Base-by-base conservation (phyloP, 2,113 vertebrate species). In the Philantomba maxwellii region DNA sequence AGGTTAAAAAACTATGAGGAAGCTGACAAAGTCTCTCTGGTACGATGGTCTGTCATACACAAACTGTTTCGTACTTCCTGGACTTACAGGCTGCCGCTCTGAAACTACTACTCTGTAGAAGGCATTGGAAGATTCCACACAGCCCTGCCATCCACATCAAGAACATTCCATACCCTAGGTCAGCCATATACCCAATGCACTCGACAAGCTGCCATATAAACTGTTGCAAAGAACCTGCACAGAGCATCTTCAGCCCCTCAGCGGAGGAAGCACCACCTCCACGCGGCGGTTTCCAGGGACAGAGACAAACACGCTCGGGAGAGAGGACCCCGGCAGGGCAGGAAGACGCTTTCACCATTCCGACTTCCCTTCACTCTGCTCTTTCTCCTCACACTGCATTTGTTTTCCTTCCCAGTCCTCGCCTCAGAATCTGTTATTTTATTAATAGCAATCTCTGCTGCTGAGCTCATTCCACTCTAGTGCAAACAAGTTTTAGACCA, bases 211-310 rank as follows among this genome's bases (percentile, higher is more conserved):
- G 11, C 15, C 47, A 15, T 15, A 26, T 14, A 53, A 33, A 51
- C 6, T 5, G 26, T 1, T 70, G 4, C 16, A 26, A 30, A 51
- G 87, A 89, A 6, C 43, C 10, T 3, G 17, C 10, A n/a, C 12
- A 23, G 15, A 17, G 47, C 43, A 28, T 33, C 39, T 66, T 39
- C 13, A 1, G 15, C 15, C 43, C 75, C n/a, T 73, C 26, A 5
- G 89, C 23, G 9, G 9, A 51, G 39, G 49, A 2, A 1, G 49
- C 33, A 23, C 39, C 5, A 1, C 11, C 26, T 45, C 7, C 33
- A 70, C 4, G 0, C 19, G 3, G 58, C 0, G 4, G 26, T 30
- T 17, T 43, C 7, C 1, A 47, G 5, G 33, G 5, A 64, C 12
- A 36, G 78, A 51, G 47, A 55, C 80, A 28, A 23, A 17, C 19